A percentile compares a stretch with the other conserved stretches of the same genome.
phyloP scores from a whole-genome alignment of 2,113 vertebrate genomes.

The Hemibagrus wyckioides region DNA sequence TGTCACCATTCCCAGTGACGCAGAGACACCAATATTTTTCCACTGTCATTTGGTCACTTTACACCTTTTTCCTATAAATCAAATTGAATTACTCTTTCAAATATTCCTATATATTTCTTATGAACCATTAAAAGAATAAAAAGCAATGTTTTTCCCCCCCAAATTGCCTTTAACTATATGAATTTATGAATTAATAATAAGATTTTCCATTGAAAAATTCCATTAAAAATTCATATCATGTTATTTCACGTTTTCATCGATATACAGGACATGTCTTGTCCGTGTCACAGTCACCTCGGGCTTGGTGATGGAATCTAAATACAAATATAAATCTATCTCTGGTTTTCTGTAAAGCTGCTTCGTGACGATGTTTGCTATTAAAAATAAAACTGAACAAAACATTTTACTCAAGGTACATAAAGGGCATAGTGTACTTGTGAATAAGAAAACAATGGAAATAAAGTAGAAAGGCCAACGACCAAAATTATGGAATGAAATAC shows the following conservation, averaged over 20 bases:
- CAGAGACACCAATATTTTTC: neutral
- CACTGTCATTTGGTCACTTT: no score
- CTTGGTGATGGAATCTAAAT: neutral
- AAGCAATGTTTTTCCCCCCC: neutral
- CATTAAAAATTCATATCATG: neutral
- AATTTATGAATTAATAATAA: neutral
- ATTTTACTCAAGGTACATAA: neutral
- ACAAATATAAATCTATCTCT: neutral
- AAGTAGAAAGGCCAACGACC: no score
- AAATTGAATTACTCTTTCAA: neutral
- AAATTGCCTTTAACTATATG: neutral
- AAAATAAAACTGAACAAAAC: no score
- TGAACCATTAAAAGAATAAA: neutral
- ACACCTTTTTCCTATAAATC: no score
- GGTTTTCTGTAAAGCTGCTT: neutral
- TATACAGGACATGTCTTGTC: neutral
- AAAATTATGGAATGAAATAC: no score
- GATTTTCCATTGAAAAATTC: neutral
- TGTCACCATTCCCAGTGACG: neutral
- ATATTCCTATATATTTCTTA: neutral
- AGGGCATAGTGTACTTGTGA: neutral
- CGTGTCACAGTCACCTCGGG: neutral
- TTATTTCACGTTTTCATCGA: neutral
- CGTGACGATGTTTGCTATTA: no score
- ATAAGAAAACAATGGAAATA: neutral